Evolutionary conservation across 2,113 vertebrate genomes (phyloP).

Genomic region (Indicator maculatus): DNA sequence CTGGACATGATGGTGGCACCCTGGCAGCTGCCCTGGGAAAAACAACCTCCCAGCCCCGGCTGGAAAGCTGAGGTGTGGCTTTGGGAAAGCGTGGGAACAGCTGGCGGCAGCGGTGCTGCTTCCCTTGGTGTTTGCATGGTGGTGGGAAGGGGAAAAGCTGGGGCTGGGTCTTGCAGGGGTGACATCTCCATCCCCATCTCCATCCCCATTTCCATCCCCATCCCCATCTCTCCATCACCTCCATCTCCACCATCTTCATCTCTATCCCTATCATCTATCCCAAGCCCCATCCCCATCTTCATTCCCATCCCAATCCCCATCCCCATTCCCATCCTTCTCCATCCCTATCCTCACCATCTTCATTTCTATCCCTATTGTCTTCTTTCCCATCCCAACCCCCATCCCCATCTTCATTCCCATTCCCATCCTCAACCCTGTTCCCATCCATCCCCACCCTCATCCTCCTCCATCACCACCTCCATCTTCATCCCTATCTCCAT

Average conservation of each 20-base stretch:
- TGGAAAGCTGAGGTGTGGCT: neutral
- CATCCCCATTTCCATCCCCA: neutral
- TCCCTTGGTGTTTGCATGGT: fast-evolving
- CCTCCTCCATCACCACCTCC: neutral
- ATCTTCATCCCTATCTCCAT: too few relatives aligned
- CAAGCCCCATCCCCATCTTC: neutral
- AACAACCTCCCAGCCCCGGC: neutral
- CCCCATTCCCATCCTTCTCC: neutral
- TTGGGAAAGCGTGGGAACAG: neutral
- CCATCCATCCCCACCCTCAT: too few relatives aligned
- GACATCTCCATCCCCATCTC: neutral
- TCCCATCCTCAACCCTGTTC: too few relatives aligned
- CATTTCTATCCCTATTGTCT: neutral
- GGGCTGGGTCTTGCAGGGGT: neutral
- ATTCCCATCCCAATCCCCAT: neutral
- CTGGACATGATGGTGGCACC: fast-evolving
- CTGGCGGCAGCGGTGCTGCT: fast-evolving
- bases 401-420: too few relatives aligned
- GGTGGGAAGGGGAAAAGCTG: neutral
- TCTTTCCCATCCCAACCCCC: neutral
- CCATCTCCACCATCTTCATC: too few relatives aligned
- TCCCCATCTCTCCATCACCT: neutral
- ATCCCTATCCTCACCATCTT: neutral
- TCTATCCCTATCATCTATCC: too few relatives aligned
- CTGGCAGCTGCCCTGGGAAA: neutral